Conservation (phyloP, 2,113 vertebrate species). For the Hippocampus abdominalis region DNA sequence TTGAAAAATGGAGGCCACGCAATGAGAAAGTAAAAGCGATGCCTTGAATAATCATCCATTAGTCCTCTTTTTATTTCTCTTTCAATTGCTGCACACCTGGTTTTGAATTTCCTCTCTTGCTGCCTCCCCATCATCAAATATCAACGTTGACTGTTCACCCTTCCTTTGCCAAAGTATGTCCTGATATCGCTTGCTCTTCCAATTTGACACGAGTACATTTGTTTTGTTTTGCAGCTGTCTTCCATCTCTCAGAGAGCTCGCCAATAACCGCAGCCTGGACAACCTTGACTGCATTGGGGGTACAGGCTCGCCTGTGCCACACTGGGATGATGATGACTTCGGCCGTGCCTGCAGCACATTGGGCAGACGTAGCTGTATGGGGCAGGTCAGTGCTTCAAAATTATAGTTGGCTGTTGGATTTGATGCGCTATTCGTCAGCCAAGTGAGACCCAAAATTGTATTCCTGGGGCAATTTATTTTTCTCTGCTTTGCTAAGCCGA, state of each 20-base stretch:
- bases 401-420: background rate
- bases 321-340: slow-evolving; percentile 96
- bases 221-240: slow-evolving; percentile 67
- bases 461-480: background rate
- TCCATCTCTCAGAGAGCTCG: slow-evolving; percentile 74
- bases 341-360: slow-evolving; percentile 85
- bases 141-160: slow-evolving; percentile 8
- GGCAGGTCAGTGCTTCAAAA: slow-evolving; percentile 80
- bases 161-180: background rate
- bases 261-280: slow-evolving; percentile 86
- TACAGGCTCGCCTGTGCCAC: slow-evolving; percentile 81
- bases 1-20: slow-evolving; percentile 10
- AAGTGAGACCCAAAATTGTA: background rate
- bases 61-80: slow-evolving; percentile 38
- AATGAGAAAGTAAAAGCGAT: slow-evolving; percentile 32
- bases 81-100: slow-evolving; percentile 35
- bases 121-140: slow-evolving; percentile 4
- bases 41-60: slow-evolving; percentile 14
- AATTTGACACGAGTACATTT: background rate
- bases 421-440: background rate
- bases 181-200: background rate
- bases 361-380: slow-evolving; percentile 76
- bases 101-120: slow-evolving; percentile 23
- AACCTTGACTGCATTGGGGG: slow-evolving; percentile 88
- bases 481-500: slow-evolving; percentile 10